phyloP scores from a whole-genome alignment of 2,797 vertebrate species.

The Cirrhinus molitorella region DNA sequence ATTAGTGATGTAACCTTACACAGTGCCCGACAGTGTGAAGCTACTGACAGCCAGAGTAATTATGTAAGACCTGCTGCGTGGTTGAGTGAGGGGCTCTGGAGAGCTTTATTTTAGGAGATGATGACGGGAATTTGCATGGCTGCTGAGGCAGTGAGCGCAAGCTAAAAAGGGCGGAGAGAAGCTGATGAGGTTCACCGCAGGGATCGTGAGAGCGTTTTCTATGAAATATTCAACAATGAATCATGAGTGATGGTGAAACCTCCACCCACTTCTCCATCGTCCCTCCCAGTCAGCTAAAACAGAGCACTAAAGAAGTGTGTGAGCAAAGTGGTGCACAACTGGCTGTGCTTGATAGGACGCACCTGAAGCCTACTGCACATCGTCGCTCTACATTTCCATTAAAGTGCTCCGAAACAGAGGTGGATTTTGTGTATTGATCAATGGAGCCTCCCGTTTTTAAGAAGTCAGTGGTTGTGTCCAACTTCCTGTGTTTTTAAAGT shows the following conservation, averaged over 20 bases:
- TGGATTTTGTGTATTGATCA: background rate
- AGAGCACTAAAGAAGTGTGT: background rate
- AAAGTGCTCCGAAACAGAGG: background rate
- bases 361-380: background rate
- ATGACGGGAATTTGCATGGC: conserved; percentile 45
- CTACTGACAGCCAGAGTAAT: conserved; percentile 63
- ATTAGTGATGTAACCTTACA: conserved; percentile 52
- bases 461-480: background rate
- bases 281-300: conserved; percentile 16
- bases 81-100: conserved; percentile 58
- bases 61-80: conserved; percentile 66
- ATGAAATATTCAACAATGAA: conserved; percentile 40
- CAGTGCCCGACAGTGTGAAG: conserved; percentile 42
- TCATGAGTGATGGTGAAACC: conserved; percentile 38
- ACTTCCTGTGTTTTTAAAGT: background rate
- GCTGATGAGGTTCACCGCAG: conserved; percentile 33
- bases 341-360: background rate
- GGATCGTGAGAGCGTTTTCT: conserved; percentile 33
- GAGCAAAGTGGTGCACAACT: background rate
- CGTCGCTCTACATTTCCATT: conserved; percentile 7
- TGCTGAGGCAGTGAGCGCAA: conserved; percentile 33
- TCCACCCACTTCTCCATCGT: conserved; percentile 38
- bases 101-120: conserved; percentile 61
- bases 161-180: conserved; percentile 34
- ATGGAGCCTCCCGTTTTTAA: background rate